Base-by-base conservation (phyloP, 2,797 vertebrate species). In the Pantherophis vulpinus region DNA sequence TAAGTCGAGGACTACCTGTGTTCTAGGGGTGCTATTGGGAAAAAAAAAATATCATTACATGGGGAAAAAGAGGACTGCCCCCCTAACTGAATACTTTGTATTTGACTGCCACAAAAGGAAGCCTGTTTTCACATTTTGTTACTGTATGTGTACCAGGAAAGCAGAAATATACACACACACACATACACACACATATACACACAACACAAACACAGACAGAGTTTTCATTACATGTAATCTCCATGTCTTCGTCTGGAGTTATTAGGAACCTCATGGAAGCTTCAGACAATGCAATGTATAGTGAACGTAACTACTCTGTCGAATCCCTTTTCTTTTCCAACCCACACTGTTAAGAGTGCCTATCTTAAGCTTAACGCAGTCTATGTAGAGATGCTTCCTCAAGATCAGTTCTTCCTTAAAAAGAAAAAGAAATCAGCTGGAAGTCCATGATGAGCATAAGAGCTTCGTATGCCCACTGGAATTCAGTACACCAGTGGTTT, bases 11-110 rank as follows among this genome's bases (percentile, higher is more conserved):
- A 66, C 61, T 66, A 12, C 12, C 29, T 66, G 27, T n/a, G 12
- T 95, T 97, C 94, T 95, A 91, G 92, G 92, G 83, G 95, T 90
- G 95, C 86, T 88, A 54, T 94, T 96, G 93, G 96, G 3, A 8
- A 10, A 1, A 1, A 1, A 70, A 93, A 94, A 89, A 93, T 70
- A 93, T 70, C 95, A 94, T 95, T 95, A 74, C 70, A 74, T 37
- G 8, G 11, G 47, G 32, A 8, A 27, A 32, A 56, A 56, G 20
- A 87, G 60, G 25, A n/a, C 54, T 61, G 1, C 87, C 32, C 29
- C 25, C 51, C 51, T 12, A 56, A 10, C 56, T 16, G 23, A 25
- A 61, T n/a, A 1, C n/a, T 86, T 32, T 42, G 20, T 61, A 8
- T 61, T 58, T 87, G 56, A 89, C 29, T 59, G 86, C 23, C 66